These are phyloP conservation scores for Lanistes nyassanus DNA, from an alignment of 1,140 invertebrate species.

Conservation along the genomic window DNA sequence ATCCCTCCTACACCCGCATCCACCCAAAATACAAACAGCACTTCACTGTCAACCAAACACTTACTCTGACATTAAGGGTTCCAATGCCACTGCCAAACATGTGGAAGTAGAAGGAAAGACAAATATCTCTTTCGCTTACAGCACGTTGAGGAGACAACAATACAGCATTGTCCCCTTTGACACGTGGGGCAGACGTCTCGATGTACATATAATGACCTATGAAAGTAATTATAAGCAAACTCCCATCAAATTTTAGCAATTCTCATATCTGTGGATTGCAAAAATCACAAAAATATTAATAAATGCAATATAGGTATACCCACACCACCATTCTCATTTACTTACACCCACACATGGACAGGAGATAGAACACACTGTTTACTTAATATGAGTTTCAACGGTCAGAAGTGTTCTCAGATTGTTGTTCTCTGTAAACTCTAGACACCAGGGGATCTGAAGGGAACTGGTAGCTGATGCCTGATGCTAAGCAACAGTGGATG, in stretches of 20 bases:
- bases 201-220: conserved; percentile 57
- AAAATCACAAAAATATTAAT: not conserved
- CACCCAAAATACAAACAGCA: conserved; percentile 47
- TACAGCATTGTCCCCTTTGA: conserved; percentile 48
- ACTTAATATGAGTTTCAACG: too few species aligned
- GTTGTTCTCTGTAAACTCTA: too few species aligned
- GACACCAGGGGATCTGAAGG: too few species aligned
- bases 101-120: conserved; percentile 46
- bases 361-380: too few species aligned
- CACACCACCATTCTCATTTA: not conserved
- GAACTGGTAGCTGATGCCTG: too few species aligned
- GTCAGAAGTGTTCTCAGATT: too few species aligned
- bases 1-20: conserved; percentile 34
- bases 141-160: conserved; percentile 49
- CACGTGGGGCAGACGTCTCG: conserved; percentile 34
- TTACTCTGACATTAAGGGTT: conserved; percentile 32
- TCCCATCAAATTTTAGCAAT: too few species aligned
- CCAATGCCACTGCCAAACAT: conserved; percentile 44
- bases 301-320: not conserved
- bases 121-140: conserved; percentile 25
- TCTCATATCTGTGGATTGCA: not conserved
- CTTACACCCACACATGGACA: not conserved
- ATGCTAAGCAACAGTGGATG: too few species aligned
- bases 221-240: not conserved
- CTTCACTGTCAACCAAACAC: conserved; percentile 20